Base-by-base conservation (phyloP, 2,888 invertebrate genomes). In the Chymomyza fuscimana region DNA sequence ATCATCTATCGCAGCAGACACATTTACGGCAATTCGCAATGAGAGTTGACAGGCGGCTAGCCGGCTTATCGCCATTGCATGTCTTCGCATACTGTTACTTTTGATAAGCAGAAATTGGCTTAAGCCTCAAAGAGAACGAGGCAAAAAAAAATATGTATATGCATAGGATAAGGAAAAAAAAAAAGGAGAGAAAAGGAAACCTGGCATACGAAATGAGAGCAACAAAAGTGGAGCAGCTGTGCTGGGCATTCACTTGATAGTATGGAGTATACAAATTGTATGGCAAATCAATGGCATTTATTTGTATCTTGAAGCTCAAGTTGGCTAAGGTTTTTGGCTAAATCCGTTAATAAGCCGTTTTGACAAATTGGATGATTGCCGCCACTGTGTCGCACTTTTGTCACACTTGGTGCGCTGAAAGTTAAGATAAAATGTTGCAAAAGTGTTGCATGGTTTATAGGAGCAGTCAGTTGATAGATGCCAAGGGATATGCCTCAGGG, bases 311-410 rank as follows among this genome's bases (percentile, higher is more conserved):
- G 3, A 36, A 22, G 16, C 56, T 50, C 10, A 50, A 64, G 63
- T 71, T 70, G 68, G 36, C 65, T 66, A 79, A 74, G 84, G 84
- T 80, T 79, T 63, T 80, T 70, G 67, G 76, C 79, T 69, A 84
- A 85, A 85, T 86, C 82, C 82, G 85, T 77, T 86, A 86, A 86
- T 85, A 85, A 86, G 86, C 85, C 82, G 80, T 86, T 86, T 84
- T 85, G 85, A 86, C 86, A 86, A 86, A 86, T 85, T 85, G 84
- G 80, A 84, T 81, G 84, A 85, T 83, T 85, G 83, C 74, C 71
- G 81, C 63, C 63, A 67, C 5, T 22, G 54, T 19, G 40, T 46
- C 40, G 40, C 40, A 46, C 12, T 46, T 46, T 12, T 12, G 40
- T 46, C 40, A 46, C 40, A 46, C 40, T 46, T 46, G 40, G 40